These are phyloP conservation scores for Aspidoscelis tigris DNA, from an alignment of 2,113 vertebrate species.

Conservation along the genomic window DNA sequence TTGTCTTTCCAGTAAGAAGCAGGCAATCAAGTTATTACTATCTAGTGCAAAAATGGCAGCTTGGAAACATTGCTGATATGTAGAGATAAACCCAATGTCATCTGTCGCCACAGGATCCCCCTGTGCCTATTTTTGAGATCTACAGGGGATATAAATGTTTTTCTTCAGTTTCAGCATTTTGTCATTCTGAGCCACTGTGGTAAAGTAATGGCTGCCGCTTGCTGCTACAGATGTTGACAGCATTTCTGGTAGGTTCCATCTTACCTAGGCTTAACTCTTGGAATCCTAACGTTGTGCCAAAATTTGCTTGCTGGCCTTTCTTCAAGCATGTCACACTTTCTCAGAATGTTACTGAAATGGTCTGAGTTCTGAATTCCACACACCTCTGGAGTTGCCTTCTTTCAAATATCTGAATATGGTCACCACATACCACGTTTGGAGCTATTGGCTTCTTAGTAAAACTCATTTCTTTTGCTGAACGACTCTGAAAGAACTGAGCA, in stretches of 20 bases:
- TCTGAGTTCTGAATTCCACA: background rate
- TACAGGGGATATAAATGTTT: background rate
- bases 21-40: background rate
- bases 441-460: background rate
- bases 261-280: background rate
- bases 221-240: background rate
- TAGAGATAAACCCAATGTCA: too few relatives aligned
- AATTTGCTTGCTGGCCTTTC: background rate
- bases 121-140: background rate
- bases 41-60: background rate
- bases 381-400: background rate
- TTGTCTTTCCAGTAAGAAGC: background rate
- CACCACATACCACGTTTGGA: background rate
- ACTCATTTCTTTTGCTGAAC: background rate
- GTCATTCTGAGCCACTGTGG: background rate
- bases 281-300: slow-evolving; percentile 5
- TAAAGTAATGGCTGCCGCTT: background rate
- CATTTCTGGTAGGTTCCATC: background rate
- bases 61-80: background rate
- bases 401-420: background rate
- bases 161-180: background rate
- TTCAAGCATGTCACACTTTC: background rate
- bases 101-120: background rate
- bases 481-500: background rate
- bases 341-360: background rate